These are phyloP conservation scores for Thelaira solivaga DNA, from an alignment of 2,888 invertebrate genomes.

Conservation along the genomic window DNA sequence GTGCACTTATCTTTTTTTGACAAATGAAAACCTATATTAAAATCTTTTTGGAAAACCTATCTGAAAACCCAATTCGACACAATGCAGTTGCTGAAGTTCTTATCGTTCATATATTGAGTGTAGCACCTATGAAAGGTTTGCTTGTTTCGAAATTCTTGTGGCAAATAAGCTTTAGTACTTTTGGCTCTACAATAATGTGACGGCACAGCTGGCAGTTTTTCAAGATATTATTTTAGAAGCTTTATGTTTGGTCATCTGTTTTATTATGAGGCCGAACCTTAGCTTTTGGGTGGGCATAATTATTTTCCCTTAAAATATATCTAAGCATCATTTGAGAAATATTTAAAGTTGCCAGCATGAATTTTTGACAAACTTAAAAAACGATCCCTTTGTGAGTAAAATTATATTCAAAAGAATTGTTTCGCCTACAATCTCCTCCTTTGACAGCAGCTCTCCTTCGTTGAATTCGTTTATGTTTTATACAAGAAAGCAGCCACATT, in stretches of 20 bases:
- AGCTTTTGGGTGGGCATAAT: constrained; percentile 27
- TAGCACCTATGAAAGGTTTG: constrained; percentile 26
- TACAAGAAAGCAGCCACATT: constrained; percentile 29
- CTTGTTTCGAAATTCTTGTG: constrained; percentile 11
- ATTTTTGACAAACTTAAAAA: constrained; percentile 41
- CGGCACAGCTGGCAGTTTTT: constrained; percentile 20
- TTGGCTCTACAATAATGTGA: constrained; percentile 21
- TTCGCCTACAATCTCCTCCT: constrained; percentile 1
- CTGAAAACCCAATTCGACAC: constrained; percentile 27
- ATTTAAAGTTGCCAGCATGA: constrained; percentile 26
- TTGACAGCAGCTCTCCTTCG: constrained; percentile 19
- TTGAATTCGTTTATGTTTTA: constrained; percentile 32
- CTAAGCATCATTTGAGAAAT: constrained; percentile 23
- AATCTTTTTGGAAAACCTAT: neutral
- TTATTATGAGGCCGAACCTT: constrained; percentile 20
- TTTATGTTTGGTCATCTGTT: constrained; percentile 3
- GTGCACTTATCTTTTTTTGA: constrained; percentile 22
- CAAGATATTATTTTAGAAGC: constrained; percentile 16
- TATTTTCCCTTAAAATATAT: constrained; percentile 29
- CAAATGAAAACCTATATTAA: constrained; percentile 9
- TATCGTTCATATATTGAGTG: constrained; percentile 29
- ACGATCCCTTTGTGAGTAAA: too few species aligned
- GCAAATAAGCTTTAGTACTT: constrained; percentile 15
- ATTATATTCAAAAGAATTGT: constrained; percentile 5
- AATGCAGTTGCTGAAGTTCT: constrained; percentile 31